Evolutionary conservation across 2,797 vertebrate genomes (phyloP).

Genomic region (Zalophus californianus): DNA sequence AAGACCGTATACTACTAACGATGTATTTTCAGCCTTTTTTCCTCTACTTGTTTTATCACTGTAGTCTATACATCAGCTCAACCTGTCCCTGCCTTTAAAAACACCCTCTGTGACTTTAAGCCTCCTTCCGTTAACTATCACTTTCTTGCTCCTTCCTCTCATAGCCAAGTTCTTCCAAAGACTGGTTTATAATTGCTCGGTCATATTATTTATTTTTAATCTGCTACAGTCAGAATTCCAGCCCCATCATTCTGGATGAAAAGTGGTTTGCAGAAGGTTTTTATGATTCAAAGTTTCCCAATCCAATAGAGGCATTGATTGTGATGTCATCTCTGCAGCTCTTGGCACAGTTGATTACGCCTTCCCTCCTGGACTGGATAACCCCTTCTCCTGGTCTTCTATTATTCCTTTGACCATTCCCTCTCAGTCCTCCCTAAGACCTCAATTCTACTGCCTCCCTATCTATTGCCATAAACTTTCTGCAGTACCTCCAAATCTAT

Average conservation of each 20-base stretch:
- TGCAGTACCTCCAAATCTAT: too few relatives aligned
- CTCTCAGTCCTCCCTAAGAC: background rate
- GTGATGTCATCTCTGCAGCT: background rate
- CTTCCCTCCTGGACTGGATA: background rate
- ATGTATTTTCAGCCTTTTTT: background rate
- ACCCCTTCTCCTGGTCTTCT: background rate
- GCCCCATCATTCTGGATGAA: background rate
- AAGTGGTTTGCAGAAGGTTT: conserved; percentile 2
- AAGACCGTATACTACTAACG: background rate
- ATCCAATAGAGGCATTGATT: background rate
- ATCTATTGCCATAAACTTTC: background rate
- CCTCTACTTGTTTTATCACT: background rate
- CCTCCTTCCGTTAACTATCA: background rate
- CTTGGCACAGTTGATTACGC: background rate
- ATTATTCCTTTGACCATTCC: background rate
- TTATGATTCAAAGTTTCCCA: conserved; percentile 1
- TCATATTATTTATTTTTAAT: background rate
- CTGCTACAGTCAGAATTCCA: background rate
- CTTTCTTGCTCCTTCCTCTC: background rate
- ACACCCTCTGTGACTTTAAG: background rate
- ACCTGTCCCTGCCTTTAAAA: background rate
- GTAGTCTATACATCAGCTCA: background rate
- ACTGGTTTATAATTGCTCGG: background rate
- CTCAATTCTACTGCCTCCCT: background rate
- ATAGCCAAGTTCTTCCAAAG: background rate